phyloP scores from a whole-genome alignment of 2,797 vertebrate genomes.

The Lindbergichthys nudifrons region DNA sequence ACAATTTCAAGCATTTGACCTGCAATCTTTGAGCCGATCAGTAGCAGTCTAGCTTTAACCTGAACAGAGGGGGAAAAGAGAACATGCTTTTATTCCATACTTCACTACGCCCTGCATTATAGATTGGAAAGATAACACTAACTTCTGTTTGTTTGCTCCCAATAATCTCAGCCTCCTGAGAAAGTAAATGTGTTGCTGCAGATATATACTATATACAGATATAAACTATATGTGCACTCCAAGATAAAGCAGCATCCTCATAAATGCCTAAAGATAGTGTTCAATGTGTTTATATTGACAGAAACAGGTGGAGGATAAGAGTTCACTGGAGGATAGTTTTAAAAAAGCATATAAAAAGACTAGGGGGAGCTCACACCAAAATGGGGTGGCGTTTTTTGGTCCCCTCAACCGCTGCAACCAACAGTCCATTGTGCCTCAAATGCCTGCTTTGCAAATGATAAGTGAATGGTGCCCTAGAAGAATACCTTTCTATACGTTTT shows the following conservation, averaged over 20 bases:
- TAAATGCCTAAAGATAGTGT: not conserved
- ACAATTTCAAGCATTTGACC: not conserved
- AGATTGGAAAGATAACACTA: conserved; percentile 1
- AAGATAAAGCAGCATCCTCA: not conserved
- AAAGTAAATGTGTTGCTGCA: not conserved
- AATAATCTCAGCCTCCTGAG: not conserved
- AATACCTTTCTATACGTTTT: not conserved
- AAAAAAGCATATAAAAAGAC: no score
- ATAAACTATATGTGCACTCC: not conserved
- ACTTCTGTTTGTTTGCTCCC: not conserved
- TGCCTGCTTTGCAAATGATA: not conserved
- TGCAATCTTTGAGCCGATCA: not conserved
- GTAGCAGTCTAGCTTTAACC: not conserved
- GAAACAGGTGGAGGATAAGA: not conserved
- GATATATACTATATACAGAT: not conserved
- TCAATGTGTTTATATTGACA: not conserved
- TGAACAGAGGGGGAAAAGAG: not conserved
- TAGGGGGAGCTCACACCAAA: no score
- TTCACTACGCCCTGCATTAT: conserved; percentile 1
- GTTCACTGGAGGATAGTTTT: not conserved
- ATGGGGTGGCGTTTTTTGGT: not conserved
- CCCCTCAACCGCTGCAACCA: not conserved
- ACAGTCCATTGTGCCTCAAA: not conserved
- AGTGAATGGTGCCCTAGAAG: not conserved
- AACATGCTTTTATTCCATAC: conserved; percentile 2